Base-by-base conservation (phyloP, 1,140 invertebrate species). In the Drosophila obscura region DNA sequence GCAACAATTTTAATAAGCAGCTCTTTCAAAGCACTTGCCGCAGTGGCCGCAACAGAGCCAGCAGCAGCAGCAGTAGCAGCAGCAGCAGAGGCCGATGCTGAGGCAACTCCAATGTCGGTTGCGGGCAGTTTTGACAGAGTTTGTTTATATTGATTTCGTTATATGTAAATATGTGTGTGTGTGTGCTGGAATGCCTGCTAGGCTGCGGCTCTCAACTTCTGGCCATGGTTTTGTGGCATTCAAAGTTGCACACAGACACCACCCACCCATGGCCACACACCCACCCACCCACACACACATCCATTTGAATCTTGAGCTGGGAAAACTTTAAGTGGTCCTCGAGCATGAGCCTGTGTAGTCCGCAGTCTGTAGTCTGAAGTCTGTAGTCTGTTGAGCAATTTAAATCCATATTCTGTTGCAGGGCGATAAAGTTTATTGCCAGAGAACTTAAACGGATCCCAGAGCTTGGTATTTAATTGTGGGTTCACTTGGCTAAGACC, bases 1-100 rank as follows among this genome's bases (percentile, higher is more conserved):
- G 76, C 78, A 71, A 82, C 73, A 79, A 87, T 87, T 87, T 87
- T 87, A 87, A 87, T 87, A 87, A 87, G 83, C 71, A 88, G 83
- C 78, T 74, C 78, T 88, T 82, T 75, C 55, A 87, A 75, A 73
- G 65, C 82, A 78, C 24, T 78, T 67, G 69, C 82, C 74, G 72
- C 82, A 85, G 39, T 59, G 55, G 63, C 82, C 77, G 73, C 77
- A 74, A 63, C 26, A 49, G 73, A 55, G 56, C 24, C 39, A 39
- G 26, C 35, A 39, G 53, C 51, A 62, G 39, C 56, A 31, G 60
- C 35, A 35, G 35, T 53, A 57, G 56, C 53, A 13, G 9, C 15
- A 39, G 39, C 44, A 16, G 53, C 7, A 57, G 39, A 26, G 15
- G 39, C 19, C 35, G 35, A 39, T 39, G 35, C 35, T 13, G 35